Percentiles rank a stretch among this genome's conserved stretches.
phyloP scores from a whole-genome alignment of 2,113 vertebrate genomes.

The Trochalopteron elliotii region DNA sequence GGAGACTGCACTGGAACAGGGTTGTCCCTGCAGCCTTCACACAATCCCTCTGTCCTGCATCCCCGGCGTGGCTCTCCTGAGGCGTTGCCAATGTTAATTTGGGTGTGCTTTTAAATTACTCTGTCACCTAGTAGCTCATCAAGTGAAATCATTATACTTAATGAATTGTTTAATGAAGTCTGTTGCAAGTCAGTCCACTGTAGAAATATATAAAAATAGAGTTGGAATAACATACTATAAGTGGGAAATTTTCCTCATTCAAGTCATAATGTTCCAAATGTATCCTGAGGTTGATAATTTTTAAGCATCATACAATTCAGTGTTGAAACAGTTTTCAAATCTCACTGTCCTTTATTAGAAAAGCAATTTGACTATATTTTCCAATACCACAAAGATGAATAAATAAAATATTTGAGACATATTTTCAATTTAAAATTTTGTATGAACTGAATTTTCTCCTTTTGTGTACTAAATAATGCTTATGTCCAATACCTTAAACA shows the following conservation, averaged over 20 bases:
- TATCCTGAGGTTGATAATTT: neutral
- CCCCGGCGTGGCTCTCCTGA: neutral
- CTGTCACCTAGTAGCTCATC: neutral
- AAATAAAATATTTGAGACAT: slow-evolving; percentile 61
- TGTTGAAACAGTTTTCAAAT: slow-evolving; percentile 24
- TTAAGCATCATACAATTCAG: neutral
- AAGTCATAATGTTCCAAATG: neutral
- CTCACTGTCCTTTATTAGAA: slow-evolving; percentile 43
- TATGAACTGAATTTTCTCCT: slow-evolving; percentile 57
- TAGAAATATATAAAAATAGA: slow-evolving; percentile 18
- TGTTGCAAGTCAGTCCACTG: slow-evolving; percentile 13
- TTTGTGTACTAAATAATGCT: slow-evolving; percentile 46
- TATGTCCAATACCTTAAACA: neutral
- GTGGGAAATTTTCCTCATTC: slow-evolving; percentile 18
- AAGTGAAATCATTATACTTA: neutral
- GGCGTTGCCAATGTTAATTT: neutral
- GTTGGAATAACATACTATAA: neutral
- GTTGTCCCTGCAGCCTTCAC: neutral
- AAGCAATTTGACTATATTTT: slow-evolving; percentile 62
- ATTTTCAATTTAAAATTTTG: slow-evolving; percentile 65
- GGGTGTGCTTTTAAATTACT: neutral
- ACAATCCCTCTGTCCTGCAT: neutral
- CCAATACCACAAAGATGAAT: slow-evolving; percentile 44
- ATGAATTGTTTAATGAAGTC: neutral
- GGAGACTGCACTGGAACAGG: neutral